Base-by-base conservation (phyloP, 2,113 vertebrate species). In the Centrocercus urophasianus region DNA sequence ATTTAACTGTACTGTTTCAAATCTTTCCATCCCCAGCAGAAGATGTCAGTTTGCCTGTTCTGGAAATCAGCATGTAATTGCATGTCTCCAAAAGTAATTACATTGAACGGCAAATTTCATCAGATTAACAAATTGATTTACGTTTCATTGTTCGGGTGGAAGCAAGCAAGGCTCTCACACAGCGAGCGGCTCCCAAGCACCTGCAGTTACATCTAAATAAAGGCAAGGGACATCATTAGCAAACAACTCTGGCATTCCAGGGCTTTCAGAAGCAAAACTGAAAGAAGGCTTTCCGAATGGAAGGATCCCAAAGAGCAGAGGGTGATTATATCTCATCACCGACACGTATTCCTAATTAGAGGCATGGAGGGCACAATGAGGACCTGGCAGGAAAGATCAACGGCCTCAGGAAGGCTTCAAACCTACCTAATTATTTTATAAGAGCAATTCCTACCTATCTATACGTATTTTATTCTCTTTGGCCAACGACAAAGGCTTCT, bases 81-180 rank as follows among this genome's bases (percentile, higher is more conserved):
- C 90, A 79, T 34, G 83, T 75, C 95, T 94, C 87, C 89, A 87
- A 74, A 94, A 96, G 89, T 92, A 92, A 95, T 97, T 93, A 96
- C 91, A 87, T 69, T 79, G 92, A 90, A 87, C 82, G 67, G 94
- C 92, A 95, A 88, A 95, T 91, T 84, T 72, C 87, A 91, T 78
- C 90, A 95, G 93, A 96, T 95, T 93, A 96, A 96, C 93, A 94
- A 96, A 96, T 25, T 90, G 90, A 96, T 97, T 94, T 90, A 89
- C 3, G 11, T 88, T 56, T 77, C 90, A 34, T 87, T 64, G 81
- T 59, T 86, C 5, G 3, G 28, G 64, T 82, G 60, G 12, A 48
- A 40, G 72, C 64, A 48, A 40, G 72, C 64, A 28, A 83, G 45
- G 36, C 59, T 40, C 66, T 64, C 25, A 4, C 22, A 5, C 10